Base-by-base conservation (phyloP, 2,888 invertebrate species). In the Sabellastarte sp. region DNA sequence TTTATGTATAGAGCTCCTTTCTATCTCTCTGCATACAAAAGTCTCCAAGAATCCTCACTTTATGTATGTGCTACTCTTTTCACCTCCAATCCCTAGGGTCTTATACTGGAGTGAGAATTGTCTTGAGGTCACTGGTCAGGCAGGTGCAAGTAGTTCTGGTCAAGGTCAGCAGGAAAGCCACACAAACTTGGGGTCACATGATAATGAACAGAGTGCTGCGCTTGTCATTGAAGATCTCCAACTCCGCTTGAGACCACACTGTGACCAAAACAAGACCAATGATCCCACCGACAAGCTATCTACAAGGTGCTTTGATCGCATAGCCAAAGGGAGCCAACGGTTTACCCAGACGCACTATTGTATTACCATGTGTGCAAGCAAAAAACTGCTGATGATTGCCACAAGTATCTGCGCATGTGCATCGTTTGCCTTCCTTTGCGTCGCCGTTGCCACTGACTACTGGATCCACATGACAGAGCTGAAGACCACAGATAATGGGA, bases 401-500 rank as follows among this genome's bases (percentile, higher is more conserved):
- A 83, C 82, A 60, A 80, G 82, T 70, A 74, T 78, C 55, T 81
- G 80, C 73, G 81, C 83, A 4, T 80, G 82, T 72, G 80, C 80
- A 28, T 81, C 82, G 41, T 82, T 83, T 63, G 79, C 81, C 57
- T 75, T 82, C 61, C 75, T 83, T 32, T 80, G 80, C 65, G 79
- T 83, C 24, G 80, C 82, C 31, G 81, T 83, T 33, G 79, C 80
- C 55, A 83, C 83, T 50, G 83, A 83, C 69, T 81, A 81, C 73
- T 83, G 83, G 83, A 75, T 81, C 3, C 78, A 73, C 64, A 80
- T 82, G 26, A 75, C 69, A 60, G 80, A 81, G 66, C 71, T 70
- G 59, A 70, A 67, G 50, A 66, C n/a, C n/a, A n/a, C n/a, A n/a
- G n/a, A n/a, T n/a, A n/a, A n/a, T n/a, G n/a, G n/a, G n/a, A n/a